These are phyloP conservation scores for Aphelenchoides bicaudatus DNA, from an alignment of 2,888 invertebrate genomes.

Conservation along the genomic window DNA sequence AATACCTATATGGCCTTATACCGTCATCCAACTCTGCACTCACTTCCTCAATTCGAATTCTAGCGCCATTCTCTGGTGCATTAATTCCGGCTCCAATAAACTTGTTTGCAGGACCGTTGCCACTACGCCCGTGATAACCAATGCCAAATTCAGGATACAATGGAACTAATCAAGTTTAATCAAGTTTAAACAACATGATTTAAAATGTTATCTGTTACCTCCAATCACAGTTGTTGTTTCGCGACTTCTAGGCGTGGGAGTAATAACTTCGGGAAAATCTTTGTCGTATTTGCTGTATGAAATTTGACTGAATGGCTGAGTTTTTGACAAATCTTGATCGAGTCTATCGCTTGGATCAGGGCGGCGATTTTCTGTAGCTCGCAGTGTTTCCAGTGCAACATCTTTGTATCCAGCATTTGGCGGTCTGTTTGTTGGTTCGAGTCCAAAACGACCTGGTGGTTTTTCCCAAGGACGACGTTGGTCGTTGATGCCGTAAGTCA, in stretches of 20 bases:
- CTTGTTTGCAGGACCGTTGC: constrained; percentile 9
- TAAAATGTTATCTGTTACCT: background rate
- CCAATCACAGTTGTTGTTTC: constrained; percentile 20
- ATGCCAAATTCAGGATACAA: constrained; percentile 16
- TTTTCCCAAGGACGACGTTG: constrained; percentile 22
- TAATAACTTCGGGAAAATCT: constrained; percentile 20
- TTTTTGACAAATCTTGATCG: constrained; percentile 10
- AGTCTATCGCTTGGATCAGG: background rate
- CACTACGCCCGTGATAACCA: background rate
- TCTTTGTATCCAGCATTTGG: background rate
- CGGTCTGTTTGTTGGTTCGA: background rate
- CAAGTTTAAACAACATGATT: background rate
- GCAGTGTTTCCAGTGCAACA: constrained; percentile 5
- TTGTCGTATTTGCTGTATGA: constrained; percentile 5
- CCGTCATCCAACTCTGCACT: constrained; percentile 2
- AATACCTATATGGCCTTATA: constrained; percentile 1
- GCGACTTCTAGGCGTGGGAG: constrained; percentile 2
- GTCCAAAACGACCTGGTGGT: constrained; percentile 4
- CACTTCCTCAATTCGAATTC: background rate
- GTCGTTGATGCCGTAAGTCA: constrained; percentile 24
- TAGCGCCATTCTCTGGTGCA: background rate
- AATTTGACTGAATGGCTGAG: constrained; percentile 2
- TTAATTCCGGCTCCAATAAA: background rate
- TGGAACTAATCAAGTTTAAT: constrained; percentile 4
- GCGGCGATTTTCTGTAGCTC: constrained; percentile 7